Conservation (phyloP, 2,888 invertebrate genomes). For the Nasonia oneida region DNA sequence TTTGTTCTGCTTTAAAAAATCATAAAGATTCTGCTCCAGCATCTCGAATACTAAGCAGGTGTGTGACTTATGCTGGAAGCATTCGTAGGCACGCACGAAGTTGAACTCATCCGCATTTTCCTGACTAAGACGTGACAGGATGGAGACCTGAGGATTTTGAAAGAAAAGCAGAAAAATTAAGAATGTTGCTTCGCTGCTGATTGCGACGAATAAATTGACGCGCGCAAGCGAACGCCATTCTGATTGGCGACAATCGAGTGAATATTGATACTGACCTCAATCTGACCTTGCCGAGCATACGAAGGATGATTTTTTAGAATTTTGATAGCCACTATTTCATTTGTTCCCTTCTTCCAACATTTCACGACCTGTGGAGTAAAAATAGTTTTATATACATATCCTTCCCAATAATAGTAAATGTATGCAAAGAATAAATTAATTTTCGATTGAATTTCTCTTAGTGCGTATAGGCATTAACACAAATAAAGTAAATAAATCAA, state of each 20-base stretch:
- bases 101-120: conserved; percentile 99
- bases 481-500: neutral
- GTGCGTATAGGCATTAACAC: neutral
- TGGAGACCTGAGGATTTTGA: conserved; percentile 85
- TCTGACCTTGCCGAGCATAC: conserved; percentile 99
- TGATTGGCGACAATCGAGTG: neutral
- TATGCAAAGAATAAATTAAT: neutral
- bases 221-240: neutral
- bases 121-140: conserved; percentile 94
- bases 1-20: conserved; percentile 99
- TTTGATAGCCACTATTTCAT: conserved; percentile 99
- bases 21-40: conserved; percentile 99
- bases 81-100: conserved; percentile 99
- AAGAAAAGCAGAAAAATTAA: conserved; percentile 46
- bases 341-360: conserved; percentile 99
- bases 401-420: too few relatives aligned
- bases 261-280: conserved; percentile 88
- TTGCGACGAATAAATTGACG: neutral
- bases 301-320: conserved; percentile 99
- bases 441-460: neutral
- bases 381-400: neutral
- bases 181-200: conserved; percentile 16
- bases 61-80: conserved; percentile 99
- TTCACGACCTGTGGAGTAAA: conserved; percentile 91
- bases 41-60: conserved; percentile 99